Evolutionary conservation across 2,888 invertebrate species (phyloP).

Genomic region (Tolmerus cingulatus): DNA sequence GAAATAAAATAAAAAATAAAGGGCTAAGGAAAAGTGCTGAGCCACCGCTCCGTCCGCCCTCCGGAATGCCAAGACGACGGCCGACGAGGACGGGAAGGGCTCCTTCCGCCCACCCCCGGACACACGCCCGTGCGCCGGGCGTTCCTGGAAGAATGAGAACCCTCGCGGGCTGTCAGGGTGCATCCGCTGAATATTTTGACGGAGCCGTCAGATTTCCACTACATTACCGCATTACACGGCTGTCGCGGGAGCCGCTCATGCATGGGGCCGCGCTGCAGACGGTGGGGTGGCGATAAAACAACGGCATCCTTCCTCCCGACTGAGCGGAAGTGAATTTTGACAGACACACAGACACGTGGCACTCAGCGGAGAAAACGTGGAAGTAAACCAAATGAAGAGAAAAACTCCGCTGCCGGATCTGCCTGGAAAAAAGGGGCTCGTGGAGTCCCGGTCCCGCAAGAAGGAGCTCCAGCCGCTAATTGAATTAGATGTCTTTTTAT

Average conservation of each 20-base stretch:
- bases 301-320: constrained; percentile 46
- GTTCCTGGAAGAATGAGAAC: neutral
- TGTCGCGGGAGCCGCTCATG: constrained; percentile 30
- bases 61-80: neutral
- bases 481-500: neutral
- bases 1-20: neutral
- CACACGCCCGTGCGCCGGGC: neutral
- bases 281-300: constrained; percentile 22
- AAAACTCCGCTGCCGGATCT: constrained; percentile 10
- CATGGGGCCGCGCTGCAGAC: neutral
- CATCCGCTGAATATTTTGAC: constrained; percentile 37
- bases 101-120: neutral
- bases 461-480: neutral
- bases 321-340: constrained; percentile 51
- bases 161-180: constrained; percentile 30
- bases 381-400: constrained; percentile 34
- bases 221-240: constrained; percentile 44
- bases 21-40: neutral
- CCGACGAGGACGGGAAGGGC: neutral
- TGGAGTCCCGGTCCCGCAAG: neutral
- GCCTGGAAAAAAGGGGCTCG: neutral
- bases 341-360: constrained; percentile 51
- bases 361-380: constrained; percentile 14
- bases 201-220: constrained; percentile 41
- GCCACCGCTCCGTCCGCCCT: neutral